Conservation (phyloP, 2,113 vertebrate genomes). For the human region GRCh38 chr2:169542001-169542500, state of each 20-base stretch:
- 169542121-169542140: background rate
- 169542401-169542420: background rate
- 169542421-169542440: constrained; percentile 14
- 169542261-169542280: background rate
- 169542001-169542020: background rate
- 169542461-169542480: background rate
- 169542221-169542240: background rate
- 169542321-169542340: background rate
- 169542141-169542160: background rate
- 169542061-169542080: background rate
- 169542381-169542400: background rate
- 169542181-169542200: background rate
- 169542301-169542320: background rate
- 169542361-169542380: background rate
- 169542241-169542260: background rate
- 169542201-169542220: background rate
- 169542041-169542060: background rate
- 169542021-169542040: background rate
- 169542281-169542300: background rate
- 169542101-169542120: background rate
- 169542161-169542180: background rate
- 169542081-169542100: background rate
- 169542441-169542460: background rate
- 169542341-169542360: background rate
- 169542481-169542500: background rate